Percentiles rank a stretch among this genome's conserved stretches.
Conservation (phyloP, 92 coral and sea anemone species). For the Metridium senile region DNA sequence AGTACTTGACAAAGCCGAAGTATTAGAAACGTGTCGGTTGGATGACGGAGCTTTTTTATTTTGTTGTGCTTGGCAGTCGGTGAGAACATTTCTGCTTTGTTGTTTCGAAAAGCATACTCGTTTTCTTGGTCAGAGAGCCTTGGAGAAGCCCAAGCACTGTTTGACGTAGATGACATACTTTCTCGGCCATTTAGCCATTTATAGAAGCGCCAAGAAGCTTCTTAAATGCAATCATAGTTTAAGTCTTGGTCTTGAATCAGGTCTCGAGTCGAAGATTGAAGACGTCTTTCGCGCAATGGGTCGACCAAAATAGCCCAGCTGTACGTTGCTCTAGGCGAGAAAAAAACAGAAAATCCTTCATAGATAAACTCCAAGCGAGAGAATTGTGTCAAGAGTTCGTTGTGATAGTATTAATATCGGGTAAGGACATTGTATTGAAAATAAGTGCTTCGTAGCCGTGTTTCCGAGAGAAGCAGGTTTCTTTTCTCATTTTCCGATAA, state of each 20-base stretch:
- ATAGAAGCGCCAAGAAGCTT: not conserved
- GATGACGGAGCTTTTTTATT: conserved; percentile 76
- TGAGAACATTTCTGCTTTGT: not conserved
- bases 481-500: conserved; percentile 1
- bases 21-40: conserved; percentile 65
- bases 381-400: not conserved
- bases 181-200: conserved; percentile 40
- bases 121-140: conserved; percentile 37
- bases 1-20: conserved; percentile 39
- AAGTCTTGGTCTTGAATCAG: not conserved
- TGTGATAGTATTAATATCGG: not conserved
- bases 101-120: not conserved
- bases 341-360: not conserved
- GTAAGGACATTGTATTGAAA: not conserved
- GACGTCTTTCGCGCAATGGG: not conserved
- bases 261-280: not conserved
- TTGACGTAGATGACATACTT: conserved; percentile 51
- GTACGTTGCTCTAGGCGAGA: not conserved
- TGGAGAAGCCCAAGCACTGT: conserved; percentile 76
- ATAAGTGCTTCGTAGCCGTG: not conserved
- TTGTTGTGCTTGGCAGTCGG: conserved; percentile 8
- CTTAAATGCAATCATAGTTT: not conserved
- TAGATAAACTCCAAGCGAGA: not conserved
- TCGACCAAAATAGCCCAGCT: not conserved
- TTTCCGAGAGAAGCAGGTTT: conserved; percentile 20